Conservation (phyloP, 2,113 vertebrate genomes). For the Archilochus colubris region DNA sequence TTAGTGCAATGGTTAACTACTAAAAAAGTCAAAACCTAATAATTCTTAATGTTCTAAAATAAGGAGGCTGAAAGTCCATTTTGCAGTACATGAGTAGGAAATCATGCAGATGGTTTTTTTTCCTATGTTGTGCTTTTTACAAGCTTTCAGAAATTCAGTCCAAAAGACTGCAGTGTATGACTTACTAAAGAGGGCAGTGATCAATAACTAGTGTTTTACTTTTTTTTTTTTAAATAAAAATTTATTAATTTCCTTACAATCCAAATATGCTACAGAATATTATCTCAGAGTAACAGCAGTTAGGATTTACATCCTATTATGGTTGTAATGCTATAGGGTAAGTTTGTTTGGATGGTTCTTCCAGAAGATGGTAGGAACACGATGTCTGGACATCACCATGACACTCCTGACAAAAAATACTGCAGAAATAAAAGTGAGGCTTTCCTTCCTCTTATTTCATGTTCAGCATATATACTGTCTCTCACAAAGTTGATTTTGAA, state of each 20-base stretch:
- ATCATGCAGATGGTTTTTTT: neutral
- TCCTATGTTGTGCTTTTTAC: neutral
- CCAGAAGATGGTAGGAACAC: neutral
- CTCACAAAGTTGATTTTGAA: neutral
- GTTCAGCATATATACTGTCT: neutral
- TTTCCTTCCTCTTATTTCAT: neutral
- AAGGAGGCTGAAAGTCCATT: neutral
- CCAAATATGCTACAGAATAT: neutral
- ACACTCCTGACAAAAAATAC: neutral
- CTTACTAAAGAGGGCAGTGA: neutral
- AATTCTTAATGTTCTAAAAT: neutral
- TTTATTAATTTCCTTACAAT: neutral
- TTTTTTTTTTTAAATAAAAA: neutral
- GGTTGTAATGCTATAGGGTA: neutral
- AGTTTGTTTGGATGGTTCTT: neutral
- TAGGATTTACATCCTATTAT: neutral
- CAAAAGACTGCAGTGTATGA: rapidly evolving
- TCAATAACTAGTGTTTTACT: neutral
- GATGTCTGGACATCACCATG: neutral
- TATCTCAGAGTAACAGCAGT: neutral
- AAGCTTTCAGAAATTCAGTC: neutral
- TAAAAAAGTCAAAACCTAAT: neutral
- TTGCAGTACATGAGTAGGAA: neutral
- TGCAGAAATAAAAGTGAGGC: neutral
- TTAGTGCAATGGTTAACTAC: neutral